Percentiles rank a stretch among this genome's conserved stretches.
phyloP scores from a whole-genome alignment of 1,140 invertebrate species.

The Pseudomyrmex sp. region DNA sequence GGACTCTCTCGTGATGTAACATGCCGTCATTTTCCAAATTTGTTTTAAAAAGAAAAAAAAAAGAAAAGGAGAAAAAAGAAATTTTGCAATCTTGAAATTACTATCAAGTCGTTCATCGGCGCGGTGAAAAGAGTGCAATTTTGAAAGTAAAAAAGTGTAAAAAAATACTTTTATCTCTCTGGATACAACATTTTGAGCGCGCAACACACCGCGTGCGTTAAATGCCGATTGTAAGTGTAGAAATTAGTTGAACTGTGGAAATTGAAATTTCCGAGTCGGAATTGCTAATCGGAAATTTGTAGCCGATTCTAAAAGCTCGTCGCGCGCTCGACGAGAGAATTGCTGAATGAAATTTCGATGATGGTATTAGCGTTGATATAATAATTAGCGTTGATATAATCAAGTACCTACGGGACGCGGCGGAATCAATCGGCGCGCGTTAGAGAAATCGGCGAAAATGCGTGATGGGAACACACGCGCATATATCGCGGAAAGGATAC shows the following conservation, averaged over 20 bases:
- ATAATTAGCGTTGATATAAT: conserved; percentile 39
- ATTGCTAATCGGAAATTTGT: not conserved
- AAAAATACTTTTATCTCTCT: too few species aligned
- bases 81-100: not conserved
- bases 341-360: conserved; percentile 27
- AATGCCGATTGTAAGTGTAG: too few species aligned
- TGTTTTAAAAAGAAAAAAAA: not conserved
- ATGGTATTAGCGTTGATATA: not conserved
- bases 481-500: conserved; percentile 19
- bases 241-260: too few species aligned
- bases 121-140: too few species aligned
- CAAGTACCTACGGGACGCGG: not conserved
- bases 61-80: too few species aligned
- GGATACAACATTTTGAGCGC: too few species aligned
- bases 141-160: too few species aligned
- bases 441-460: conserved; percentile 4
- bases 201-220: too few species aligned
- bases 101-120: not conserved
- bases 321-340: not conserved
- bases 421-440: not conserved
- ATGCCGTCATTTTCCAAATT: not conserved
- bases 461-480: not conserved
- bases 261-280: too few species aligned
- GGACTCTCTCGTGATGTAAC: not conserved
- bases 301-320: not conserved